Evolutionary conservation across 1,140 invertebrate species (phyloP).

Genomic region (Caenorhabditis elegans): WBcel235 BX284602.5:8801501-8802000

Average conservation of each 20-base stretch:
- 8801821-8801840: not conserved
- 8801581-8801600: too few species aligned
- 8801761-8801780: not conserved
- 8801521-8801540: too few species aligned
- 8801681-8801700: too few species aligned
- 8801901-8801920: not conserved
- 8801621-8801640: too few species aligned
- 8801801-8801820: not conserved
- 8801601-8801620: too few species aligned
- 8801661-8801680: too few species aligned
- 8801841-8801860: not conserved
- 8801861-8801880: not conserved
- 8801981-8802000: constrained; percentile 35
- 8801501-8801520: too few species aligned
- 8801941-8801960: not conserved
- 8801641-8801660: too few species aligned
- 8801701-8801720: not conserved
- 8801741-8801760: not conserved
- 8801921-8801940: constrained; percentile 4
- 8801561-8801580: too few species aligned
- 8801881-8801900: not conserved
- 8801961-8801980: not conserved
- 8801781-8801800: constrained; percentile 3
- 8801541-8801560: too few species aligned
- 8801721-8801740: not conserved